A percentile compares a stretch with the other conserved stretches of the same genome.
Conservation (phyloP, 2,113 vertebrate species). For the Entelurus aequoreus region DNA sequence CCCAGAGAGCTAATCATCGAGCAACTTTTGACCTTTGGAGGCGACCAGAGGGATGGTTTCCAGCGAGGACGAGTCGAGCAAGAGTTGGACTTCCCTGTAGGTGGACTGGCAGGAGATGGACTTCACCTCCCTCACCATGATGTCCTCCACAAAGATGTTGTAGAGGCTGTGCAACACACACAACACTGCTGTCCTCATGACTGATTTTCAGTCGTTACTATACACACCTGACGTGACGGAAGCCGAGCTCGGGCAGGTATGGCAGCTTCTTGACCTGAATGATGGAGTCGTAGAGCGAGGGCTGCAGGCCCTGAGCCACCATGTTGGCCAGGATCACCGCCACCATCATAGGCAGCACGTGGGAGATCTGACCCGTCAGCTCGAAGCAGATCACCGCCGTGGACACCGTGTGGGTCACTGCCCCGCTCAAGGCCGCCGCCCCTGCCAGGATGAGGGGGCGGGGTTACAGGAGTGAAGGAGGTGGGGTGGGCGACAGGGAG, state of each 20-base stretch:
- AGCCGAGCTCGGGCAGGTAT: slow-evolving; percentile 89
- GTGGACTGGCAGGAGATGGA: slow-evolving; percentile 83
- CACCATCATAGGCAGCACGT: slow-evolving; percentile 97
- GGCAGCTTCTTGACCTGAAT: slow-evolving; percentile 96
- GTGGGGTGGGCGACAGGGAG: not conserved
- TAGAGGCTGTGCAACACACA: slow-evolving; percentile 75
- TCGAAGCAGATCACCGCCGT: slow-evolving; percentile 96
- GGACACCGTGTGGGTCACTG: slow-evolving; percentile 92
- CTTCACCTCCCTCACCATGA: slow-evolving; percentile 89
- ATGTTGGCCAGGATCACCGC: slow-evolving; percentile 95
- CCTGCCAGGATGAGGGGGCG: slow-evolving; percentile 60
- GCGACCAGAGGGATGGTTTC: slow-evolving; percentile 88
- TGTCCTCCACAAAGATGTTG: slow-evolving; percentile 92
- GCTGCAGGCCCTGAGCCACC: slow-evolving; percentile 94
- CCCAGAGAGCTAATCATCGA: too few species aligned
- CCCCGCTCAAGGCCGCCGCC: slow-evolving; percentile 89
- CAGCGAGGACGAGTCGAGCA: slow-evolving; percentile 77
- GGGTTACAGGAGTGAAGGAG: not conserved
- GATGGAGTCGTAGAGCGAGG: slow-evolving; percentile 93
- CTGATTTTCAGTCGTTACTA: not conserved
- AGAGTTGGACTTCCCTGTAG: slow-evolving; percentile 75
- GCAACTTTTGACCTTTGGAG: slow-evolving; percentile 73
- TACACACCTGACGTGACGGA: slow-evolving; percentile 79
- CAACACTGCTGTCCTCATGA: not conserved
- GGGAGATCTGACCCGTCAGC: slow-evolving; percentile 90